Base-by-base conservation (phyloP, 2,888 invertebrate genomes). In the Drosophila setosimentum region DNA sequence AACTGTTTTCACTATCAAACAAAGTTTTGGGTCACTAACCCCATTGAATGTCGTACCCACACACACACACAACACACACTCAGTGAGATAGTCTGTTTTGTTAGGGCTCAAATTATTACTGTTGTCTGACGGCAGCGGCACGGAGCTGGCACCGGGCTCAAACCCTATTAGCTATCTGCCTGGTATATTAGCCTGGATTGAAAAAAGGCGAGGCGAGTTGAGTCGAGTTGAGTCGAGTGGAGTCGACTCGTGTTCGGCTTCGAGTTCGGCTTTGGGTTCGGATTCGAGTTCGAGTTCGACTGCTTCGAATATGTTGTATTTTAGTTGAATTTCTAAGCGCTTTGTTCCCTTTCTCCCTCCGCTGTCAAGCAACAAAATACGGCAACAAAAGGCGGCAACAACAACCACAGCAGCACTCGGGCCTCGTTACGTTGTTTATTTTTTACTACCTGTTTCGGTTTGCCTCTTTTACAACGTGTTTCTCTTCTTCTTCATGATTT, bases 401-500 rank as follows among this genome's bases (percentile, higher is more conserved):
- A 24, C 64, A 67, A 64, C 63, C 63, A 61, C 70, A 45, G 45
- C 62, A 71, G 51, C 62, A 66, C 21, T 58, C 45, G 63, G 69
- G 57, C 62, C 59, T 65, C 62, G 64, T 64, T 57, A 33, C 63
- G 68, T 70, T 73, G 72, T 73, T 71, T 77, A 68, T 80, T 86
- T 89, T 88, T 83, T 77, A 83, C 88, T 89, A 87, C 90, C 90
- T 87, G 90, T 89, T 83, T 85, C 77, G 78, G 45, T 45, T 78
- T 68, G 58, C 63, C 77, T 87, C 76, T 82, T 87, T 87, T 78
- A 83, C 69, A 86, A 70, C 73, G 70, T 79, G 70, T 87, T 83
- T 85, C 73, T 84, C 75, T 78, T 63, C 61, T 37, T 45, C 71
- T 49, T 49, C 68, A 37, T 45, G 24, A 64, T 58, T 59, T 68